These are phyloP conservation scores for Paramormyrops hopkinsi DNA, from an alignment of 2,797 vertebrate genomes.

Conservation along the genomic window DNA sequence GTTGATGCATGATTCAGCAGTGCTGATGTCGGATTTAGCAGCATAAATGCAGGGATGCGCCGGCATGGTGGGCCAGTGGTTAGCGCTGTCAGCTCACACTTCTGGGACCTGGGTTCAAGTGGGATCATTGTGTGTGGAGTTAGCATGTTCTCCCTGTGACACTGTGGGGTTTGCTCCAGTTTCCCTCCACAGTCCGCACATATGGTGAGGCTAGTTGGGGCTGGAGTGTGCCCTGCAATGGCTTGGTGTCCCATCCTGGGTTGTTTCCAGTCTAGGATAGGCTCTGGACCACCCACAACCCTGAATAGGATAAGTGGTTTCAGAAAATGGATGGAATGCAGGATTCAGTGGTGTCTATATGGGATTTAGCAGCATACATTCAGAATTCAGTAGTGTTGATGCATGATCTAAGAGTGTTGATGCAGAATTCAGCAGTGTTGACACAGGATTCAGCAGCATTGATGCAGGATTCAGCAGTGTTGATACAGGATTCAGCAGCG, in stretches of 20 bases:
- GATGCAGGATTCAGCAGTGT: not conserved
- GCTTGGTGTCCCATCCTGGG: no score
- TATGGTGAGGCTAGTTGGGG: not conserved
- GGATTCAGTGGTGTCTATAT: not conserved
- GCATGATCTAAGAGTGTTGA: not conserved
- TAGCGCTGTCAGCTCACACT: not conserved
- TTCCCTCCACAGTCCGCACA: not conserved
- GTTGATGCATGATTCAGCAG: not conserved
- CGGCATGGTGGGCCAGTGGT: not conserved
- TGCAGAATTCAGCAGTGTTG: not conserved
- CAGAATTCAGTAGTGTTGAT: not conserved
- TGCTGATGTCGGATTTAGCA: not conserved
- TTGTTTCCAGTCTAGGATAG: not conserved
- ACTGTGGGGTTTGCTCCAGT: not conserved
- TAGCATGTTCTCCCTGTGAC: no score
- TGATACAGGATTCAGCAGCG: not conserved
- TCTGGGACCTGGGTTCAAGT: not conserved
- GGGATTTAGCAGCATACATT: not conserved
- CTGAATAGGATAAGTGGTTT: not conserved
- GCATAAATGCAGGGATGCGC: not conserved
- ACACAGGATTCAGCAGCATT: not conserved
- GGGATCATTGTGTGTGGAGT: not conserved
- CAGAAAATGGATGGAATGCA: not conserved
- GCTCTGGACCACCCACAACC: not conserved
- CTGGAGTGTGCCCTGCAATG: not conserved